Evolutionary conservation across 2,113 vertebrate genomes (phyloP), one percentile per base, ranked within the genome.

Genomic region (Morphnarchus princeps): DNA sequence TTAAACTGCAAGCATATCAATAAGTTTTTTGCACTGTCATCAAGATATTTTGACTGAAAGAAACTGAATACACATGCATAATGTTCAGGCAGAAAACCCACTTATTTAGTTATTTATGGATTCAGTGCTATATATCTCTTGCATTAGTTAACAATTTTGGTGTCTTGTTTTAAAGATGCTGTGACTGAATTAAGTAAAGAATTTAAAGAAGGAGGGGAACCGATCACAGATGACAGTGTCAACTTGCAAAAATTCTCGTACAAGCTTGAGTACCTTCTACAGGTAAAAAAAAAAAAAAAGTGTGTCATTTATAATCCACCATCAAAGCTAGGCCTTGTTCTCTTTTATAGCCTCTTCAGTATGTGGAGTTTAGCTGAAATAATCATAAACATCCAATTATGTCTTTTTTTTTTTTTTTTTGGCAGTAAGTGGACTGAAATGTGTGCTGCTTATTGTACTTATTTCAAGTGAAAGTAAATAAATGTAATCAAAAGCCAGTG

Each of bases 221-320:
- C 99, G 0, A 96, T 99, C 90, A 99, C 99, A 16, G 99, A 99
- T 45, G 99, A 99, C 98, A 99, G 99, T 80, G 77, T 98, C 95
- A 99, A 97, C 96, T 98, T 99, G 94, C 99, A 99, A 91, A 99
- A 99, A 93, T 99, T 99, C 95, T 99, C 99, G 87, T 99, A 99
- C 88, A 99, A 99, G 89, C 98, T 99, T 11, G 99, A 99, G 84
- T 99, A 99, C 91, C 98, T 99, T 90, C 96, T 99, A 47, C 99
- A 99, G 98, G 99, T 99, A 94, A 97, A 97, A 94, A 42, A 97
- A 97, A 97, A 95, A 54, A 97, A 97, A 97, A 95, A 54, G 26
- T 65, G 18, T 87, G 40, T 81, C 6, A 4, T 78, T 67, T 66
- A 9, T 87, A 84, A 78, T 69, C 54, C 31, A 52, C 18, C 22